Evolutionary conservation across 2,888 invertebrate species (phyloP), one percentile per base, ranked within the genome.

Genomic region (Hermaeophaga mercurialis): DNA sequence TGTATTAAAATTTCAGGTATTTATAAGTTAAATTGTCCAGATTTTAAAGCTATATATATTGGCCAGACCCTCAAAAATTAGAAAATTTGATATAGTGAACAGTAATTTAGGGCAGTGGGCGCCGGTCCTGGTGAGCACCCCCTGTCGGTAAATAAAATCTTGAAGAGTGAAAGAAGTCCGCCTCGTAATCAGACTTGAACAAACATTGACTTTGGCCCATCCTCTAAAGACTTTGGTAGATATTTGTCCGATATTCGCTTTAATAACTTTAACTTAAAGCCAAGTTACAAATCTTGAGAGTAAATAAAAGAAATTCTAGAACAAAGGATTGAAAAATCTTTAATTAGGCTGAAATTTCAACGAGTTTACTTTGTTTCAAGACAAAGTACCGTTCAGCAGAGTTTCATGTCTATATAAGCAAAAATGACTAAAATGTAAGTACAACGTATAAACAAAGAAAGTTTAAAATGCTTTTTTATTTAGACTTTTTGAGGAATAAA

Each of bases 121-220:
- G 9, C 41, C 58, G 59, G 50, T 39, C 39, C 39, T 39, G 48
- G 52, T 55, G 57, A 48, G 36, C 55, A 58, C 50, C 64, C 65
- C 67, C 65, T 65, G 53, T 66, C 26, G 54, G 56, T 64, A 67
- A 67, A 68, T 65, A 67, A 61, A 50, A 64, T 60, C 54, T 58
- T 57, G 66, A 64, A 65, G 61, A 65, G 67, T 63, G 64, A 58
- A 44, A 52, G 52, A 52, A 52, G 52, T 34, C 34, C 33, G 52
- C 54, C 64, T 56, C 62, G 64, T 64, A 69, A 67, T 67, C 65
- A 67, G 65, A 56, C 59, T 61, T 67, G 60, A 63, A 66, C 66
- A 67, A 67, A 69, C 68, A 69, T 69, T 69, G 65, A 67, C 67
- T 66, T 66, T 67, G 57, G 62, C 55, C 62, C 54, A 59, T 57